Conservation (phyloP, 2,797 vertebrate genomes). For the Scolopax bukidnonensis region DNA sequence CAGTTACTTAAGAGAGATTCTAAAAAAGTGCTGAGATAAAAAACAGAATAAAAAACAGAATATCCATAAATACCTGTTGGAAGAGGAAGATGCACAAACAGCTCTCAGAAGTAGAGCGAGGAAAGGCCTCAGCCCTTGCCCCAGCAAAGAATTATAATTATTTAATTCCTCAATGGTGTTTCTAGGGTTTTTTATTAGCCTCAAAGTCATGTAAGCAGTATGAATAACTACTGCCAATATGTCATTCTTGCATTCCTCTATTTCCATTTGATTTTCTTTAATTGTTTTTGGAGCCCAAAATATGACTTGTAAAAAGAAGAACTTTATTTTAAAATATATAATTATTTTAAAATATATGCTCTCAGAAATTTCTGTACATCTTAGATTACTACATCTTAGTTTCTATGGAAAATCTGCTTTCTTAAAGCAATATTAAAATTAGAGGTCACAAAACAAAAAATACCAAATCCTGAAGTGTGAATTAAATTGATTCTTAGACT, state of each 20-base stretch:
- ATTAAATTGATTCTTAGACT: not conserved
- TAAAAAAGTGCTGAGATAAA: not conserved
- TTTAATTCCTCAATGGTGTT: not conserved
- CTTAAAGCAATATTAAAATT: not conserved
- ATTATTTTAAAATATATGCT: not conserved
- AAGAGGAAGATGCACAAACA: not conserved
- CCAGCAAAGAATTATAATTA: not conserved
- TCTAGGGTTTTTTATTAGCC: not conserved
- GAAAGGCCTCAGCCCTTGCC: not conserved
- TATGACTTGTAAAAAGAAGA: not conserved
- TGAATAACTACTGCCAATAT: not conserved
- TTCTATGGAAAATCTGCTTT: accelerated
- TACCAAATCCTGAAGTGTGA: not conserved
- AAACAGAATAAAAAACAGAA: not conserved
- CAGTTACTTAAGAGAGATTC: not conserved
- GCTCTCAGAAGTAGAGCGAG: not conserved
- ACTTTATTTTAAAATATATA: not conserved
- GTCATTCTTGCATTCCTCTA: not conserved
- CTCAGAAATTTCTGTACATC: not conserved
- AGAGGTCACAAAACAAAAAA: not conserved
- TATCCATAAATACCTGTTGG: not conserved
- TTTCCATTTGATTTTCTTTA: not conserved
- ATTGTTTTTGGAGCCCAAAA: not conserved
- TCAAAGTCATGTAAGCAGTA: not conserved
- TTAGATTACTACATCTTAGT: not conserved